phyloP scores from a whole-genome alignment of 1,140 invertebrate species.

The Rhagoletis pomonella region DNA sequence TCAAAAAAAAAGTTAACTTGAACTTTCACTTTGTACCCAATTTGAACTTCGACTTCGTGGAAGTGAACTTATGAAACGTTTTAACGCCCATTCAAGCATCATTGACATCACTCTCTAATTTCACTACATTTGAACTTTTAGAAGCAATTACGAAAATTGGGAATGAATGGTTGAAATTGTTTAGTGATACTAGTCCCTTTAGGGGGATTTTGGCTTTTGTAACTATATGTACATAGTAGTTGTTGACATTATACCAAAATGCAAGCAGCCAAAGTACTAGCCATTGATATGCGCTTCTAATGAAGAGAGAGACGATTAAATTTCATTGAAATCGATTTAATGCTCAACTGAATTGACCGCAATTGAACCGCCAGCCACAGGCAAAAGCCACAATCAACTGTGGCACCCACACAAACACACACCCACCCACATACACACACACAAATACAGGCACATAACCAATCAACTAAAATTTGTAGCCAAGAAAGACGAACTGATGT shows the following conservation, averaged over 20 bases:
- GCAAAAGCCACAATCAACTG: constrained; percentile 19
- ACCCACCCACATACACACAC: background rate
- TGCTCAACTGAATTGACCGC: constrained; percentile 50
- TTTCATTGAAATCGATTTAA: constrained; percentile 53
- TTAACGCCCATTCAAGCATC: constrained; percentile 41
- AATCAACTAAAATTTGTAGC: constrained; percentile 45
- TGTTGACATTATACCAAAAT: constrained; percentile 21
- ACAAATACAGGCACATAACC: background rate
- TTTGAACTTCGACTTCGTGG: constrained; percentile 12
- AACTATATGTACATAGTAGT: background rate
- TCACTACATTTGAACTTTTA: constrained; percentile 6
- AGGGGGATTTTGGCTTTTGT: constrained; percentile 28
- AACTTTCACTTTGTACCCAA: background rate
- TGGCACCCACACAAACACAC: constrained; percentile 20
- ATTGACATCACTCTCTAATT: constrained; percentile 26
- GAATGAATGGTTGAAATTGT: constrained; percentile 40
- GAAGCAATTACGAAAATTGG: constrained; percentile 32
- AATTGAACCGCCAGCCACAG: constrained; percentile 44
- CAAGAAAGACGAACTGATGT: constrained; percentile 37
- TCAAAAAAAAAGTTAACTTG: too few relatives aligned
- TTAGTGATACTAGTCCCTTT: constrained; percentile 22
- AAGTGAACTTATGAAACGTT: constrained; percentile 39
- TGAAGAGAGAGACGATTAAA: constrained; percentile 50
- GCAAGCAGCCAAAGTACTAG: background rate
- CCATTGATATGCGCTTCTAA: constrained; percentile 45